phyloP scores from a whole-genome alignment of 2,797 vertebrate species.

The Alectoris magna region DNA sequence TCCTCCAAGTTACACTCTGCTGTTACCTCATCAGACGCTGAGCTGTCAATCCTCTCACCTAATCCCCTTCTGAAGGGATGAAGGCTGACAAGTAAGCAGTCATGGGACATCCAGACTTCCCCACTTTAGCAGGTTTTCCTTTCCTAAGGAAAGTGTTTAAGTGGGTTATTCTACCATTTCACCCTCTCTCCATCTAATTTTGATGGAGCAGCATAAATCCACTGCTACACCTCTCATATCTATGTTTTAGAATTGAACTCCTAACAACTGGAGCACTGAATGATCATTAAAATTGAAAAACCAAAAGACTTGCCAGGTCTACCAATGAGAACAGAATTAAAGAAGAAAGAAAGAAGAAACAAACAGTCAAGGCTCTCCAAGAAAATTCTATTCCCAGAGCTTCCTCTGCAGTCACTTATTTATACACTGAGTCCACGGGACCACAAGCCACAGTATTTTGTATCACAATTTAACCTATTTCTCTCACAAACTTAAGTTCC shows the following conservation, averaged over 20 bases:
- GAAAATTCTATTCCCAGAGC: background rate
- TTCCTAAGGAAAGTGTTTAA: background rate
- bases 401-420: background rate
- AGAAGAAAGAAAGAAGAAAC: background rate
- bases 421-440: too few relatives aligned
- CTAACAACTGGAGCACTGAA: background rate
- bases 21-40: background rate
- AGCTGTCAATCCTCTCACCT: background rate
- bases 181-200: background rate
- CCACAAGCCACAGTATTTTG: background rate
- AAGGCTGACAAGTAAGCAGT: background rate
- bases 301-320: background rate
- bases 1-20: background rate
- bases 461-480: background rate
- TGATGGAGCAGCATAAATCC: background rate
- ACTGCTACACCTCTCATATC: background rate
- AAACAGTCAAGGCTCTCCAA: background rate
- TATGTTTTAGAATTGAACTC: background rate
- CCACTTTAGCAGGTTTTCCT: background rate
- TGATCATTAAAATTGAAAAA: background rate
- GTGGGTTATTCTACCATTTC: background rate
- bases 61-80: background rate
- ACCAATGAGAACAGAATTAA: background rate
- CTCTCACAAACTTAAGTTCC: background rate
- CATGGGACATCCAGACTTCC: background rate